A percentile compares a stretch with the other conserved stretches of the same genome.
These are phyloP conservation scores for Melozone crissalis DNA, from an alignment of 2,113 vertebrate species.

Conservation along the genomic window DNA sequence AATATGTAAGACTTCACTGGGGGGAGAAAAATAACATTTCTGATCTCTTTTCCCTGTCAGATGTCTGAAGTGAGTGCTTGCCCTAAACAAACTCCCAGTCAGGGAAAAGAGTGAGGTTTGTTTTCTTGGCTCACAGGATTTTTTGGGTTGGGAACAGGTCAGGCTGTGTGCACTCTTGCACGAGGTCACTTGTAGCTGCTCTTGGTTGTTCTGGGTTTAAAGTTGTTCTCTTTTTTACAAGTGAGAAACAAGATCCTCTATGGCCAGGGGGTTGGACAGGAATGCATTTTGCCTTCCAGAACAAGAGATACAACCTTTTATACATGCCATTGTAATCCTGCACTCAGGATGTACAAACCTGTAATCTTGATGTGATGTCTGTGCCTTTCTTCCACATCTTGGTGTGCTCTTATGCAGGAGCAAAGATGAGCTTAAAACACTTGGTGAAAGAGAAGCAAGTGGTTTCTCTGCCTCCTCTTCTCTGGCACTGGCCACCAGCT, in stretches of 20 bases:
- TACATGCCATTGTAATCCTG: neutral
- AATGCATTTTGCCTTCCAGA: neutral
- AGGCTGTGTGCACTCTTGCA: accelerated
- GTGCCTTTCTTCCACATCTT: neutral
- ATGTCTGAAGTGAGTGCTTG: neutral
- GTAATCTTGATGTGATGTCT: neutral
- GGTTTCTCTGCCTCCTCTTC: neutral
- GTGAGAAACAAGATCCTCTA: accelerated
- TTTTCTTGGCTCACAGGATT: neutral
- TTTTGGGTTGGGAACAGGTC: neutral
- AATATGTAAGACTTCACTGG: slow-evolving; percentile 76
- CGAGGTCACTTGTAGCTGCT: neutral
- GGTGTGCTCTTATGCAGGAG: neutral
- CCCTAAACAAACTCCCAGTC: neutral
- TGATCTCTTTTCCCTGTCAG: neutral
- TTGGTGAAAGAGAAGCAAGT: neutral
- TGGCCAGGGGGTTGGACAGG: neutral
- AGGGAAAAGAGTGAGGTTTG: neutral
- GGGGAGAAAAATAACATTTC: accelerated
- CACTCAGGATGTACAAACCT: neutral
- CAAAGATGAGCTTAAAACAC: neutral
- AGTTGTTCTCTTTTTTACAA: neutral
- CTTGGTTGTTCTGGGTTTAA: neutral
- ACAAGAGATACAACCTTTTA: neutral
- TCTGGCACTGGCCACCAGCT: neutral